A percentile compares a stretch with the other conserved stretches of the same genome.
Evolutionary conservation across 2,797 vertebrate genomes (phyloP).

Genomic region (Spinibarbus caldwelli): DNA sequence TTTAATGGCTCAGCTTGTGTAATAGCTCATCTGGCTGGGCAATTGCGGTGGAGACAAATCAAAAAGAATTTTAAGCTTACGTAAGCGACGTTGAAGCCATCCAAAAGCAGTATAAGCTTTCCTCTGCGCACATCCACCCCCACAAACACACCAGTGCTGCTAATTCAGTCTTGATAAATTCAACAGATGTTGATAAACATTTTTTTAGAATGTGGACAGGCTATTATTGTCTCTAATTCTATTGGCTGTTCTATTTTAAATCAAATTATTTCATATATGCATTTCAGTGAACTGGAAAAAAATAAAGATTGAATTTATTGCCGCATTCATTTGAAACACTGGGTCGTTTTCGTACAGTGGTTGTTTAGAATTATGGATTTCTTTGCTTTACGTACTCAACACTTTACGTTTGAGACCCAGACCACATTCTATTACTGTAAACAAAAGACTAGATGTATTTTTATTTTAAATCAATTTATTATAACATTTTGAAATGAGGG

Average conservation of each 20-base stretch:
- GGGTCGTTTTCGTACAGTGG: not conserved
- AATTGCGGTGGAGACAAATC: conserved; percentile 49
- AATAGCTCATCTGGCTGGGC: conserved; percentile 38
- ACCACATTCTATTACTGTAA: not conserved
- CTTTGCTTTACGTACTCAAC: not conserved
- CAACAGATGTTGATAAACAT: conserved; percentile 6
- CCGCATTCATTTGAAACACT: not conserved
- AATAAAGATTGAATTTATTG: not conserved
- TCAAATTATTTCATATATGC: not conserved
- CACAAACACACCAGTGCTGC: conserved; percentile 31
- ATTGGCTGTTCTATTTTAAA: not conserved
- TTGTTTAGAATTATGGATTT: not conserved
- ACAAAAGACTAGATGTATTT: not conserved
- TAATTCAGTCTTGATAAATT: conserved; percentile 33
- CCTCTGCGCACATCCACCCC: conserved; percentile 7
- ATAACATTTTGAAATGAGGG: not conserved
- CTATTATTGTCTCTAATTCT: not conserved
- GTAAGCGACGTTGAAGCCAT: conserved; percentile 29
- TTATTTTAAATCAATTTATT: not conserved
- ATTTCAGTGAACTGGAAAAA: not conserved
- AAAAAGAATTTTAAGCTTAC: conserved; percentile 47
- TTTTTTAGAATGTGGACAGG: not conserved
- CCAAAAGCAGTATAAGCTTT: conserved; percentile 29
- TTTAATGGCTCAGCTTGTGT: conserved; percentile 36
- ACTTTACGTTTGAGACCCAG: not conserved